phyloP scores from a whole-genome alignment of 2,797 vertebrate species.

The Micromesistius poutassou region DNA sequence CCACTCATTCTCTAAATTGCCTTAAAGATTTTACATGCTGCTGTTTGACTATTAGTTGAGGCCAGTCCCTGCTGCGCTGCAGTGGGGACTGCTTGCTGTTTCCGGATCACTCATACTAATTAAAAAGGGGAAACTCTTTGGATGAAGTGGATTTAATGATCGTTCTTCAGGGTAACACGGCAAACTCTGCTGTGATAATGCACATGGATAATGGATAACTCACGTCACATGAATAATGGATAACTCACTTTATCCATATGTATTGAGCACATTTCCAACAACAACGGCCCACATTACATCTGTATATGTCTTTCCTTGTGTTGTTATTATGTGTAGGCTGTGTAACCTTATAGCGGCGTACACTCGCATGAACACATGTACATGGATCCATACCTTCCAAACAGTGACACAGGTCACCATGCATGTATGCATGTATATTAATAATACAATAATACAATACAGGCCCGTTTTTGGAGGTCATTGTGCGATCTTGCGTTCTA shows the following conservation, averaged over 20 bases:
- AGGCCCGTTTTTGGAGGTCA: neutral
- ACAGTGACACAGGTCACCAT: no score
- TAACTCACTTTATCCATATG: neutral
- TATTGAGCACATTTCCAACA: no score
- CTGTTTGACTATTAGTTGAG: neutral
- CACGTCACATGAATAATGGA: no score
- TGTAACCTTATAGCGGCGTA: no score
- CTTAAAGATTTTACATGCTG: constrained; percentile 4
- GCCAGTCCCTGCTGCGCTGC: neutral
- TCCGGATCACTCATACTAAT: neutral
- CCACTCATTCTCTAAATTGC: neutral
- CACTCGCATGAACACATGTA: no score
- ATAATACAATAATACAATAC: no score
- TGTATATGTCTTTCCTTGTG: no score
- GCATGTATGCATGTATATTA: no score
- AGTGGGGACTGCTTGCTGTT: neutral
- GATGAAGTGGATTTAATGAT: neutral
- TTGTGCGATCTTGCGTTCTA: neutral
- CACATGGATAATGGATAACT: no score
- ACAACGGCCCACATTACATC: no score
- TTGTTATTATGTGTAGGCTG: no score
- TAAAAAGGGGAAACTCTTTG: neutral
- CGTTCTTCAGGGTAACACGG: neutral
- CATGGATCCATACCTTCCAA: no score
- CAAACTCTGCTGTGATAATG: neutral